Conservation (phyloP, 2,888 invertebrate genomes). For the Orthosia gracilis region DNA sequence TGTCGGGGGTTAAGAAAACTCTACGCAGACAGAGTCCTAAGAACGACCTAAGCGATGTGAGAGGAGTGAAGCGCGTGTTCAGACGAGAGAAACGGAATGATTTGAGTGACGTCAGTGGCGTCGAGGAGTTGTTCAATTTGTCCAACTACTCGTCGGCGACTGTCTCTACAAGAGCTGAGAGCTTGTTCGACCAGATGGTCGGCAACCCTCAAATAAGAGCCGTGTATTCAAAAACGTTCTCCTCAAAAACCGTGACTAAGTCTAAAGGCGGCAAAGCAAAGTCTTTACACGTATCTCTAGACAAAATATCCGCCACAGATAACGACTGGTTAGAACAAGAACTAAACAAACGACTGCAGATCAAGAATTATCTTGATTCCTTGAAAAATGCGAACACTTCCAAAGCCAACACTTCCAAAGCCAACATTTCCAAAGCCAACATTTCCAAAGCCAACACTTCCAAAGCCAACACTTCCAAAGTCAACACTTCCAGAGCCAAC, state of each 20-base stretch:
- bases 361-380: constrained; percentile 43
- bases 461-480: constrained; percentile 45
- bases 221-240: constrained; percentile 80
- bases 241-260: constrained; percentile 60
- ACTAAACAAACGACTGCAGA: constrained; percentile 70
- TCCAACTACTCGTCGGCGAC: constrained; percentile 63
- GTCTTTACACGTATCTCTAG: constrained; percentile 75
- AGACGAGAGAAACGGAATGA: constrained; percentile 63
- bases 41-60: constrained; percentile 80
- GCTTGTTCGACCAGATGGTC: constrained; percentile 76
- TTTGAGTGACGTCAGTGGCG: constrained; percentile 79
- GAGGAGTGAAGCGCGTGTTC: constrained; percentile 79
- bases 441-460: constrained; percentile 30
- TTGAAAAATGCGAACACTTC: constrained; percentile 62
- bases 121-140: constrained; percentile 80
- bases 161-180: constrained; percentile 65
- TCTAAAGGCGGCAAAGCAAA: constrained; percentile 62
- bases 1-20: constrained; percentile 80
- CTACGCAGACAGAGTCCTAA: constrained; percentile 72
- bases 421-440: constrained; percentile 17
- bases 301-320: constrained; percentile 72
- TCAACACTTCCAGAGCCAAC: constrained; percentile 45
- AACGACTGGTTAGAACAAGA: constrained; percentile 79
- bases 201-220: constrained; percentile 76
- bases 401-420: constrained; percentile 47